These are phyloP conservation scores for Aplocera efformata DNA, from an alignment of 2,888 invertebrate genomes.

Conservation along the genomic window DNA sequence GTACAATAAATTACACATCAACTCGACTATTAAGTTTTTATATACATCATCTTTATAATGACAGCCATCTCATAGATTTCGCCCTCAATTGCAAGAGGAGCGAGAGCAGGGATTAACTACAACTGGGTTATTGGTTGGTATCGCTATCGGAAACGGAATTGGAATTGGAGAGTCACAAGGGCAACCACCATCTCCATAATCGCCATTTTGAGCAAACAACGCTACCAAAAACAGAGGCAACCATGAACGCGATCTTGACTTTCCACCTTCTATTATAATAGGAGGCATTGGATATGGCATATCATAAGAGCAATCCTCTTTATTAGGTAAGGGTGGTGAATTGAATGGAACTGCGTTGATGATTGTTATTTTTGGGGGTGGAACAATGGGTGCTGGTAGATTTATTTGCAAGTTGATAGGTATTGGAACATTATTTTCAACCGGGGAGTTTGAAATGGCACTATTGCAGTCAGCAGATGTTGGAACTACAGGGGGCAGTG, in stretches of 20 bases:
- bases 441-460: not conserved
- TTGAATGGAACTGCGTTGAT: slow-evolving; percentile 29
- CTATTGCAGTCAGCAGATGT: not conserved
- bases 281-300: slow-evolving; percentile 29
- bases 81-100: slow-evolving; percentile 4
- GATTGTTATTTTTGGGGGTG: slow-evolving; percentile 39
- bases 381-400: slow-evolving; percentile 39
- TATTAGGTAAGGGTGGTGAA: slow-evolving; percentile 17
- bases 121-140: slow-evolving; percentile 45
- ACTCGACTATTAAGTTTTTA: slow-evolving; percentile 1
- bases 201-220: slow-evolving; percentile 37
- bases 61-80: slow-evolving; percentile 1
- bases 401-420: slow-evolving; percentile 52
- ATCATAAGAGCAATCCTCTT: slow-evolving; percentile 9
- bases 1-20: slow-evolving; percentile 9
- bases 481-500: slow-evolving; percentile 13
- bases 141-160: slow-evolving; percentile 48
- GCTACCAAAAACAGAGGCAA: slow-evolving; percentile 48
- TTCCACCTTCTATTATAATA: slow-evolving; percentile 41
- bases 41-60: slow-evolving; percentile 2
- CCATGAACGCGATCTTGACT: slow-evolving; percentile 38
- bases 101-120: slow-evolving; percentile 21
- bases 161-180: slow-evolving; percentile 34
- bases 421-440: slow-evolving; percentile 7
- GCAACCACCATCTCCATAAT: slow-evolving; percentile 31